Evolutionary conservation across 2,888 invertebrate genomes (phyloP), one percentile per base, ranked within the genome.

Genomic region (Hoplodrina blanda): DNA sequence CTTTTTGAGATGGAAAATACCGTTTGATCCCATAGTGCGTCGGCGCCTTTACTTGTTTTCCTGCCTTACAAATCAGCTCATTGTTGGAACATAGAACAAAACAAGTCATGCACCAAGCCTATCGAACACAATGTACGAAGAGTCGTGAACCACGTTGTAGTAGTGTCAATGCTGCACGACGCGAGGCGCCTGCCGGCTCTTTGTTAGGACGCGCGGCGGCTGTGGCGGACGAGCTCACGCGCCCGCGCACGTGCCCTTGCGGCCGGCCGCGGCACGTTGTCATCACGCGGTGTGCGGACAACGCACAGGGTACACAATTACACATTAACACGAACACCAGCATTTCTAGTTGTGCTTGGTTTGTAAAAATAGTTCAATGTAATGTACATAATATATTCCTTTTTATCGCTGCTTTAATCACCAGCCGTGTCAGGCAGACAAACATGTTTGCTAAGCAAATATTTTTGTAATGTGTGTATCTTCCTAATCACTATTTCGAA

Each of bases 101-200:
- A 52, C 56, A 68, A 76, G 19, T 56, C 69, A 25, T 37, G 55
- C 57, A 53, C 46, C 37, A 66, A 56, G 50, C 41, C 44, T 59
- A 49, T 59, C 37, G 10, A 25, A 46, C 17, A 73, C 71, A 73
- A 73, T 59, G 41, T 53, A 20, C 19, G 73, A 17, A 53, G 41
- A 59, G 37, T 78, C 54, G 50, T 78, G 78, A 50, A 59, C 53
- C 71, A 49, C 44, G 55, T 59, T 55, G 54, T 78, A 11, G 19
- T 30, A 30, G n/a, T 78, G 50, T 73, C 72, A 78, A 78, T 78
- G 17, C 72, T 44, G 59, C 33, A 15, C n/a, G 50, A 10, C 52
- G 33, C 44, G 53, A 30, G 76, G 37, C 37, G 53, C 70, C 53
- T 17, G 10, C 76, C 46, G 17, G 10, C 30, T 19, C 54, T 25